Evolutionary conservation across 2,113 vertebrate genomes (phyloP), one percentile per base, ranked within the genome.

Genomic region (Sphaerodactylus townsendi): DNA sequence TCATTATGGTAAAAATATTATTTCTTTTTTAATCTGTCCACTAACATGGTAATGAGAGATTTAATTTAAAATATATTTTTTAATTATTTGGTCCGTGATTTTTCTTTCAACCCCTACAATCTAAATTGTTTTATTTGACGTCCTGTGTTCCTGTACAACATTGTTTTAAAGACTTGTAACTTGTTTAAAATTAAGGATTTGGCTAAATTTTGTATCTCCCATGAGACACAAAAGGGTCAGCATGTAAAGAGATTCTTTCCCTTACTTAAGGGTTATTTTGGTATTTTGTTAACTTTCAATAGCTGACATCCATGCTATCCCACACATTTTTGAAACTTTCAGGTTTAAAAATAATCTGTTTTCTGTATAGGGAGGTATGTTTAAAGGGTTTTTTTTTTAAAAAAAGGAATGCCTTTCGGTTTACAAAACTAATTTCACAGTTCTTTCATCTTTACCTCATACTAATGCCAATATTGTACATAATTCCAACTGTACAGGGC

Each of bases 201-300:
- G n/a, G 25, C n/a, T 64, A 48, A 17, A 53, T 68, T 50, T 73
- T 65, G 37, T 33, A 23, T 35, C 69, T 81, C 78, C 78, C 65
- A 87, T 85, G n/a, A 85, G 23, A 46, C 37, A 87, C 33, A 76
- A 74, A 62, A 68, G 19, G 21, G 2, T 39, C 56, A 35, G n/a
- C 10, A n/a, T 39, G 11, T 19, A 65, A 37, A 73, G 44, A 65
- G 1, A 17, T 71, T 19, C 3, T 71, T 14, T 48, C 35, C 30
- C n/a, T 56, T 13, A 69, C 33, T 59, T 33, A 53, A 69, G 13
- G 30, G 10, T 2, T 4, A 53, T 8, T 10, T 66, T 66, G 39
- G 6, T 75, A 21, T 65, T 75, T 82, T 33, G 46, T 33, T 48
- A 48, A 48, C 17, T n/a, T 8, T 25, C 19, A 50, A 25, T 23